Evolutionary conservation across 1,140 invertebrate genomes (phyloP), one percentile per base, ranked within the genome.

Genomic region (Caenorhabditis inopinata): DNA sequence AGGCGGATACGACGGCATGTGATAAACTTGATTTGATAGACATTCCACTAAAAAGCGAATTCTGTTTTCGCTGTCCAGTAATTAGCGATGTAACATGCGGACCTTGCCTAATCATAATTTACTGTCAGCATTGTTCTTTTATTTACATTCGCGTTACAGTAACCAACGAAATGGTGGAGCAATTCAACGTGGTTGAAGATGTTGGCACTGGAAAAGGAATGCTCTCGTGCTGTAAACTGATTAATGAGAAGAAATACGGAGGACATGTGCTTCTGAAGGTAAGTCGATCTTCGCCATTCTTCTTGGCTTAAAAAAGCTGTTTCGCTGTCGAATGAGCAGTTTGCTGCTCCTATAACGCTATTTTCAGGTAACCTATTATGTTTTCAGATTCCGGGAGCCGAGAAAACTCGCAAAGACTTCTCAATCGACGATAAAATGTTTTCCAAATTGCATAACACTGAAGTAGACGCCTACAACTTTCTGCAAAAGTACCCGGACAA

Each of bases 211-310:
- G 58, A 9, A 68, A 68, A 3, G 58, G 58, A 68, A 68, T 68
- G 58, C 7, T 68, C 6, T 68, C 58, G n/a, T 38, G 32, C 21
- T n/a, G 35, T 18, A 4, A 38, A 12, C n/a, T 68, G 32, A 21
- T 68, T 1, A 11, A 21, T 21, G 58, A 38, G 32, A 32, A 68
- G 12, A 2, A 68, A 16, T 68, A 68, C 32, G 58, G 58, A 42
- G 58, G 58, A 21, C 35, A 68, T 38, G 58, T 68, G 2, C n/a
- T 68, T 68, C 27, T 68, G 32, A 68, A 68, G 58, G 58, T 68
- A 12, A 42, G 32, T n/a, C n/a, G n/a, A n/a, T n/a, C n/a, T n/a
- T n/a, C n/a, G n/a, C n/a, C n/a, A n/a, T n/a, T n/a, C n/a, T n/a
- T n/a, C n/a, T n/a, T n/a, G n/a, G n/a, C n/a, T n/a, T n/a, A n/a